Evolutionary conservation across 1,140 invertebrate genomes (phyloP), one percentile per base, ranked within the genome.

Genomic region (Oscheius sp.): DNA sequence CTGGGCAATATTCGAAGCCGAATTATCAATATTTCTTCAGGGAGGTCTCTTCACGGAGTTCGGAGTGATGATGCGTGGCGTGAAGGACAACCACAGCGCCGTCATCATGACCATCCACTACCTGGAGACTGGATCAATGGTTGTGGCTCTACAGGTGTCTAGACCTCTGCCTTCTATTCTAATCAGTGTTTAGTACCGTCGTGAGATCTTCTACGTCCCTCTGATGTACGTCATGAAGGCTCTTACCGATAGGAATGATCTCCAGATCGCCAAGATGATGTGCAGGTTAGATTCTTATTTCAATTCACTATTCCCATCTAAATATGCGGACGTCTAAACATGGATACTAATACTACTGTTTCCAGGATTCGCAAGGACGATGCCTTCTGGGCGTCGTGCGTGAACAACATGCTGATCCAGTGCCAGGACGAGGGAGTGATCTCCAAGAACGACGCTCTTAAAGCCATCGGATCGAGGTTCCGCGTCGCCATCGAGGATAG

Each of bases 191-290:
- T 74, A 83, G 80, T 83, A 71, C 65, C 49, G 77, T 3, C 73
- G 82, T n/a, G 82, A 83, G 72, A 73, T 83, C 26, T 83, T 83
- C 68, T 83, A 83, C 62, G 70, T 83, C 38, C 81, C 82, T 13
- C 61, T 84, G 7, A 83, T 84, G 76, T 83, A 83, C 58, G 52
- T 83, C 32, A 42, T 83, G 20, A 83, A 81, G 36, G 77, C 76
- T 28, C 61, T 83, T 46, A 80, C 78, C 15, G 68, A 75, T 55
- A 45, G 70, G 65, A 83, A 74, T 62, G 82, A 83, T 62, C 64
- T 70, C 13, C 59, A 67, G 7, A 74, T 74, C 23, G 34, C 28
- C 34, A 28, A 55, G 31, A 26, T 31, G 36, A 42, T 71, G 18
- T 63, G 52, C 31, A 18, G 31, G 61, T 63, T 15, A 23, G 20